Evolutionary conservation across 2,888 invertebrate genomes (phyloP), one percentile per base, ranked within the genome.

Genomic region (Clusia tigrina): DNA sequence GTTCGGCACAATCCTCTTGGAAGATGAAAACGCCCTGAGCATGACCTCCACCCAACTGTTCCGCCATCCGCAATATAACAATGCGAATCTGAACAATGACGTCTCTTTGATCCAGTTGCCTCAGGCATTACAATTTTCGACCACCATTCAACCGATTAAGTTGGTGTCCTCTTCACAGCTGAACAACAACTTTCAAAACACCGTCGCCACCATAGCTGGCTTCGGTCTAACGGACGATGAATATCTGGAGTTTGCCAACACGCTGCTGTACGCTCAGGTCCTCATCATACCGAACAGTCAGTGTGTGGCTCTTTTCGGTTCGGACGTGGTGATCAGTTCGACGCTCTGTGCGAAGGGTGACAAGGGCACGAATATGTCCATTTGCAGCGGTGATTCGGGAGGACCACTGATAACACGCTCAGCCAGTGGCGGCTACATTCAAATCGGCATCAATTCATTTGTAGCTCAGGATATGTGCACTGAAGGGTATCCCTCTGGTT

Each of bases 361-460:
- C 17, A 66, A 67, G 17, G 71, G 71, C 12, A 72, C 63, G 15
- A 76, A 77, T 32, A 77, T 81, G 73, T 81, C 81, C 55, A 77
- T 78, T 1, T 83, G 83, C 60, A 78, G 73, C 46, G 83, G 83
- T 0, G 82, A 83, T 62, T 82, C 82, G 0, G 82, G 83, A 52
- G 83, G 82, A 3, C 76, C 83, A 0, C 57, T 83, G 15, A 70
- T 80, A 17, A 51, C 57, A 0, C 63, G 67, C 2, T 64, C 70
- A 32, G 54, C 68, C 2, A 68, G 53, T 54, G 73, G 70, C 0
- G 54, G 37, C 0, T 75, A 62, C 61, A 62, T 74, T 15, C 83
- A 82, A 63, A 78, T 83, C 23, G 83, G 83, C 2, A 78, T 83
- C 15, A 82, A 79, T 65, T 82, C 82, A 5, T 83, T 81, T 74